Evolutionary conservation across 2,113 vertebrate species (phyloP), one percentile per base, ranked within the genome.

Genomic region (Panurus biarmicus): DNA sequence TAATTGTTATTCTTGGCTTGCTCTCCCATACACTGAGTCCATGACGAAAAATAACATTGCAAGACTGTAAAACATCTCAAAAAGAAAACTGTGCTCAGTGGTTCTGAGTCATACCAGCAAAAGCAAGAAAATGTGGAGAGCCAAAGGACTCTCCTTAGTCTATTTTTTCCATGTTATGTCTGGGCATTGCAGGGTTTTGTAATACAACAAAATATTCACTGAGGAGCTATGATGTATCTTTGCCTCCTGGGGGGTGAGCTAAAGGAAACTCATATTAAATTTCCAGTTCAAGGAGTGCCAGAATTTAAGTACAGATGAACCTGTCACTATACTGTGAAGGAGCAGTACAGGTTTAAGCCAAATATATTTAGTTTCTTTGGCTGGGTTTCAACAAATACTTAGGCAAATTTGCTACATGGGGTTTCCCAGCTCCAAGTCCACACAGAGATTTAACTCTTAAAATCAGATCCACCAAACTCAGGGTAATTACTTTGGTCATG

Each of bases 1-100:
- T 97, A 95, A 95, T 96, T 96, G 94, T 95, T 97, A 93, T 97
- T 98, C 94, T 97, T 98, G 94, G 95, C 95, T 95, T 60, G 62
- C 58, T 47, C 73, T 96, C 78, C 56, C 67, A 28, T 66, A 58
- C 35, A 28, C 54, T 47, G 74, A 84, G 24, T 89, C 65, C 79
- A 90, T 0, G 3, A 92, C 21, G 44, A 95, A 95, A 95, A 94
- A 93, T 78, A 95, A 66, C 71, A 70, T 48, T 81, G 69, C 28
- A 81, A 61, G 81, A 81, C 69, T 90, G 62, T 86, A 92, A 96
- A 97, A 93, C 10, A 93, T 92, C 78, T 90, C 71, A 33, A 77
- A 95, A 92, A 85, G 60, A 87, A 95, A 88, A 44, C 65, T 50
- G 2, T 53, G 56, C n/a, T 95, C 82, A 62, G 23, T 85, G 4